Evolutionary conservation across 2,888 invertebrate genomes (phyloP), one percentile per base, ranked within the genome.

Genomic region (Drosophila paramelanica): DNA sequence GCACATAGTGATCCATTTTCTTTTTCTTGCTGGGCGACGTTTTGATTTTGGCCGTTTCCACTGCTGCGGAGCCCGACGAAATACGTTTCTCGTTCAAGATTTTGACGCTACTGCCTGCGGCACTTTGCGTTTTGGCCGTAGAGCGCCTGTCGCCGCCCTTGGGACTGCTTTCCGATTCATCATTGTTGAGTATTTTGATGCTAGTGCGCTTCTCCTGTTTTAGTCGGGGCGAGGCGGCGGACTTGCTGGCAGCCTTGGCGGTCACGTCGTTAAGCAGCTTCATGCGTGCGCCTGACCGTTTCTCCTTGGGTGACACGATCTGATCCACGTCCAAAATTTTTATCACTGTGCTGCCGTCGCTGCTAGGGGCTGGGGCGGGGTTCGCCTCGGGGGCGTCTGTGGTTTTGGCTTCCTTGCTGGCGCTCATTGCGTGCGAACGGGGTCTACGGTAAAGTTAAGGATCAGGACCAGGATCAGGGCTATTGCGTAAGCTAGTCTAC

Each of bases 1-100:
- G 62, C 13, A 91, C 87, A 64, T 91, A 91, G 59, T 91, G 91
- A 51, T 91, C 91, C 90, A 89, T 91, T 47, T 88, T 81, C 51
- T 80, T 81, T 39, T 75, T 81, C 36, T 82, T 90, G 14, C 62
- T 53, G 3, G 77, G 57, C 5, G 61, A 47, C 7, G 80, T 69
- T 36, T 84, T 89, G 5, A 79, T 78, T 57, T 91, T 90, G 2
- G 81, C 73, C 13, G 86, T 72, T 20, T 87, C 84, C 17, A 74
- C 46, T 0, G 69, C 49, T 0, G 61, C 71, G 7, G 77, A n/a
- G 7, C 53, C n/a, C 1, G 70, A 11, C 1, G 64, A 39, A 1
- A 23, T 17, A 5, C 87, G 77, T 51, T 84, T 84, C 13, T 88
- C 83, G 14, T 84, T 84, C 1, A 84, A 49, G 23, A 84, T 88